phyloP scores from a whole-genome alignment of 2,797 vertebrate genomes.

The Enteromius trimaculatus region DNA sequence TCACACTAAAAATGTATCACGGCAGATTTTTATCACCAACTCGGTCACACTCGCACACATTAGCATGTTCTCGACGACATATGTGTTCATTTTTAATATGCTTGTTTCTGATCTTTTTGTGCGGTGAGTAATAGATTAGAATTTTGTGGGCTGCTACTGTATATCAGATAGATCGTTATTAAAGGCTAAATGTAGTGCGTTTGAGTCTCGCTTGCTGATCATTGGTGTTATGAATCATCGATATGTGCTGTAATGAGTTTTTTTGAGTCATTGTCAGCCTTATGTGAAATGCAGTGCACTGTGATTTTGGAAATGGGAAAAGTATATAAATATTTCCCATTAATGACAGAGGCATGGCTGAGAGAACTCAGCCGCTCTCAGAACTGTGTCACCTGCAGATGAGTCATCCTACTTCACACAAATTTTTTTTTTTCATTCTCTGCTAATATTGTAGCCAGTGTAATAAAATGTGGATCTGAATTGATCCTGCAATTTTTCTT shows the following conservation, averaged over 20 bases:
- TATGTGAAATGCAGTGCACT: conserved; percentile 16
- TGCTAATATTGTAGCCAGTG: conserved; percentile 42
- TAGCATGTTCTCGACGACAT: conserved; percentile 38
- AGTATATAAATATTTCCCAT: conserved; percentile 38
- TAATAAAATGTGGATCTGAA: conserved; percentile 52
- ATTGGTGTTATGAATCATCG: conserved; percentile 19
- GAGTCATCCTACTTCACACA: conserved; percentile 37
- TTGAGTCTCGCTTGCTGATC: conserved; percentile 21
- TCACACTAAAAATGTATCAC: conserved; percentile 23
- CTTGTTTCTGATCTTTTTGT: conserved; percentile 11
- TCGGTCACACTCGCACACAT: conserved; percentile 24
- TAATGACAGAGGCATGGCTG: conserved; percentile 26
- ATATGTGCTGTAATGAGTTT: conserved; percentile 24
- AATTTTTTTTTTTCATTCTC: conserved; percentile 22
- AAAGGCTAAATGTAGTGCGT: conserved; percentile 26
- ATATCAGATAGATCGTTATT: conserved; percentile 22
- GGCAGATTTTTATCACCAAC: conserved; percentile 40
- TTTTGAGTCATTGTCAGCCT: conserved; percentile 23
- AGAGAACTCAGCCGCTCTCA: conserved; percentile 16
- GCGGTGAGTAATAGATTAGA: conserved; percentile 30
- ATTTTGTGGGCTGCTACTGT: conserved; percentile 35
- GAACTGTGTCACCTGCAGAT: conserved; percentile 47
- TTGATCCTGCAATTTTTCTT: conserved; percentile 20
- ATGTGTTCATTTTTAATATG: conserved; percentile 36
- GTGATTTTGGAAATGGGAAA: conserved; percentile 25